Base-by-base conservation (phyloP, 2,797 vertebrate species). In the Eutrigla gurnardus region DNA sequence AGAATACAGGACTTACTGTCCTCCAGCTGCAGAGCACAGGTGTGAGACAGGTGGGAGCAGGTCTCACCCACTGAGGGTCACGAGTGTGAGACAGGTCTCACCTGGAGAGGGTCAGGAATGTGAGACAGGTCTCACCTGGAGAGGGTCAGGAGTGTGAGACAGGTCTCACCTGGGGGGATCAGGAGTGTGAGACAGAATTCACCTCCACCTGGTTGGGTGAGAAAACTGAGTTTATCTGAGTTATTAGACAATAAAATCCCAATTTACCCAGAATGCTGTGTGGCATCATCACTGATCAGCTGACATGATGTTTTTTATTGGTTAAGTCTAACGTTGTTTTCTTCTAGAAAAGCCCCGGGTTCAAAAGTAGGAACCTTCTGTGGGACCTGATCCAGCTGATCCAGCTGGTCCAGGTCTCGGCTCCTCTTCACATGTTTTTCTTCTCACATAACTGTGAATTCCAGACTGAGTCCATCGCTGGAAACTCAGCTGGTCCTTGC, bases 371-470 rank as follows among this genome's bases (percentile, higher is more conserved):
- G 10, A 33, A 8, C 4, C 13, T 39, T 61, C n/a, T 49, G 40
- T 42, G 60, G 62, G 50, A 7, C n/a, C 4, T 42, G 62, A 57
- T 1, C 25, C 25, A 25, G 25, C 25, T 2, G 7, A 3, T 55
- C 35, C 63, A 54, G 54, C 82, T 77, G 85, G 57, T 58, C 70
- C 39, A 0, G 3, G 36, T 49, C 40, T 45, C 8, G 1, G 13
- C 65, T 75, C 43, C 18, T 71, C 52, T 61, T 82, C 49, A 84
- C 75, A 76, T 65, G 2, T 25, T 37, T 25, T 50, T 67, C 74
- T 66, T 36, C 53, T 75, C 70, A 60, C 39, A 32, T 45, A 37
- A 73, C 47, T 68, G 62, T 49, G 75, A 78, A 83, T 77, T 80
- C 60, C 70, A 62, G 54, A n/a, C n/a, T n/a, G n/a, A 7, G 25